Percentiles rank a stretch among this genome's conserved stretches.
phyloP scores from a whole-genome alignment of 2,888 invertebrate species.

The Erpobdella octoculata region DNA sequence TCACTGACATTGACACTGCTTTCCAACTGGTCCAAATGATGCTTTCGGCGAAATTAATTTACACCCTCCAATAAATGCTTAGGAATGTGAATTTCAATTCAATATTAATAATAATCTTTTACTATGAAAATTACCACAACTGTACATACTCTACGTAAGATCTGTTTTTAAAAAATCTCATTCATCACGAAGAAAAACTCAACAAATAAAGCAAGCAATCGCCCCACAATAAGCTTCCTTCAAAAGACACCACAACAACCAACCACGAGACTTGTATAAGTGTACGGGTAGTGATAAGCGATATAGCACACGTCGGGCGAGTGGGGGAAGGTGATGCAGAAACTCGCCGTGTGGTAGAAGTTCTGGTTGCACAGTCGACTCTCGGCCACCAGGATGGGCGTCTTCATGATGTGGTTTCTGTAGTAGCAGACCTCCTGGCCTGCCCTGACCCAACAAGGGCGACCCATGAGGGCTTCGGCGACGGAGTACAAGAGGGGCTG shows the following conservation, averaged over 20 bases:
- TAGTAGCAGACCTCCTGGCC: conserved; percentile 75
- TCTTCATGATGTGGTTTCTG: conserved; percentile 58
- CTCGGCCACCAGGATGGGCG: conserved; percentile 38
- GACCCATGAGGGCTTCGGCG: conserved; percentile 59
- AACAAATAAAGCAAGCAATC: neutral
- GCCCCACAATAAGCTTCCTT: too few species aligned
- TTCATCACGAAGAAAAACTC: neutral
- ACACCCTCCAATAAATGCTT: too few species aligned
- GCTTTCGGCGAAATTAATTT: neutral
- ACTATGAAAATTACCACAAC: neutral
- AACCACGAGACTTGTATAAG: conserved; percentile 70
- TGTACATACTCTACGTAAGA: neutral
- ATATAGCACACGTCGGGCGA: conserved; percentile 71
- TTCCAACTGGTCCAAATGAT: neutral
- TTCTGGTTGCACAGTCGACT: conserved; percentile 40
- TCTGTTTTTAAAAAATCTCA: neutral
- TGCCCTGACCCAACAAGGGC: conserved; percentile 62
- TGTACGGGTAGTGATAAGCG: conserved; percentile 80
- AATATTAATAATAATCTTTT: neutral
- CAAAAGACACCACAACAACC: conserved; percentile 35
- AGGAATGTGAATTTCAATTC: neutral
- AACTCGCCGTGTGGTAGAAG: conserved; percentile 69
- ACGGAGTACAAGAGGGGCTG: conserved; percentile 80
- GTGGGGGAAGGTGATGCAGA: conserved; percentile 69
- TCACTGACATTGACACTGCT: neutral